These are phyloP conservation scores for Drosophila nr. fundita DNA, from an alignment of 2,888 invertebrate species.

Conservation along the genomic window DNA sequence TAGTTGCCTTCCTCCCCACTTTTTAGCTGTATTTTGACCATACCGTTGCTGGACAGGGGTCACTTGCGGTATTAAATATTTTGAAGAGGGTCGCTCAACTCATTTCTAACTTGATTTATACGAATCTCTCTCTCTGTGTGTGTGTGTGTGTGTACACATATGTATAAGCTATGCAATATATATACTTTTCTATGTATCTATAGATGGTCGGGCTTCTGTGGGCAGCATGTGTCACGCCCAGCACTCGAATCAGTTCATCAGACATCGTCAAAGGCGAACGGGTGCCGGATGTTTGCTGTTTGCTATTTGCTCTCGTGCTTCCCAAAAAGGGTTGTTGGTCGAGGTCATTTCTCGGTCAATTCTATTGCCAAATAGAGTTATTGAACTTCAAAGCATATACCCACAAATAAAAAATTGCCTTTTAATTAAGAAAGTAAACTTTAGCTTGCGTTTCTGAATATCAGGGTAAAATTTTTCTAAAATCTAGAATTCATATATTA, in stretches of 20 bases:
- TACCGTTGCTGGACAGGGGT: constrained; percentile 78
- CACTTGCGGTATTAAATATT: constrained; percentile 83
- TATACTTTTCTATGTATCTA: not conserved
- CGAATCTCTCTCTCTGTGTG: constrained; percentile 1
- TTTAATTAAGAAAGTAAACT: not conserved
- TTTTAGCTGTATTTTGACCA: constrained; percentile 55
- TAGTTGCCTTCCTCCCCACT: constrained; percentile 47
- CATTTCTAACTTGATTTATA: constrained; percentile 75
- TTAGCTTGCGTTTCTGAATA: not conserved
- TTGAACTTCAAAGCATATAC: not conserved
- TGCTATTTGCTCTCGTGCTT: constrained; percentile 17
- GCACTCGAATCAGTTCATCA: constrained; percentile 49
- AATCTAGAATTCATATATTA: not conserved
- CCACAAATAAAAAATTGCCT: not conserved
- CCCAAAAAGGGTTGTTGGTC: constrained; percentile 15
- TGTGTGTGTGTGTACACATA: not conserved
- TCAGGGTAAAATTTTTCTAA: not conserved
- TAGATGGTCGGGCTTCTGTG: constrained; percentile 30
- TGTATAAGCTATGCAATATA: too few relatives aligned
- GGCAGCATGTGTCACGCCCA: constrained; percentile 70
- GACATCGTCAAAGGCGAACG: constrained; percentile 12
- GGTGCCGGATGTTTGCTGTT: constrained; percentile 9
- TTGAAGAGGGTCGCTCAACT: constrained; percentile 80
- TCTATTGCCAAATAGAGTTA: constrained; percentile 37
- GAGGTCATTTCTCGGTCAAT: constrained; percentile 58